Conservation (phyloP, 2,888 invertebrate species). For the Mythimna pallens region DNA sequence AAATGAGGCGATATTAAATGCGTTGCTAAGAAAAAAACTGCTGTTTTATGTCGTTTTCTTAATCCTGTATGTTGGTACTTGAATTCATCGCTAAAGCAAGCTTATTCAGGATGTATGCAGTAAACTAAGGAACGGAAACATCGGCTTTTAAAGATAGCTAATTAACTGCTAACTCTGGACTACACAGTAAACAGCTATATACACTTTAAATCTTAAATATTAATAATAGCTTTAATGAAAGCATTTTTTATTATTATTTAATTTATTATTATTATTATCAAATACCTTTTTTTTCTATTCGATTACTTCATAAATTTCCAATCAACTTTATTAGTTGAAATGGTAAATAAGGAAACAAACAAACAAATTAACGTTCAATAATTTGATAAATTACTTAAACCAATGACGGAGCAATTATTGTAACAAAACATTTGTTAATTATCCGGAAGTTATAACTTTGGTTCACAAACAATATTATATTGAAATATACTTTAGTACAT, state of each 20-base stretch:
- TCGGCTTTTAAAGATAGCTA: not conserved
- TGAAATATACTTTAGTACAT: too few relatives aligned
- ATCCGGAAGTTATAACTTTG: slow-evolving; percentile 27
- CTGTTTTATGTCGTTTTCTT: not conserved
- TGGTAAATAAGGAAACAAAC: slow-evolving; percentile 38
- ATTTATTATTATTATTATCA: too few relatives aligned
- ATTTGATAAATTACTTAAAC: slow-evolving; percentile 34
- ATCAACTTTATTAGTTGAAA: slow-evolving; percentile 14
- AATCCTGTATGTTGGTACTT: not conserved
- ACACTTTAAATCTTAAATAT: not conserved
- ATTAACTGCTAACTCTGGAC: not conserved
- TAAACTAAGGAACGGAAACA: slow-evolving; percentile 1
- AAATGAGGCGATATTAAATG: not conserved
- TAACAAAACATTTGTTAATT: slow-evolving; percentile 14
- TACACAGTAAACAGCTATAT: not conserved
- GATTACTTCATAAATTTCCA: not conserved
- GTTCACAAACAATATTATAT: slow-evolving; percentile 8
- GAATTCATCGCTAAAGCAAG: not conserved
- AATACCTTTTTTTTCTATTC: too few relatives aligned
- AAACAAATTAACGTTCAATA: slow-evolving; percentile 31
- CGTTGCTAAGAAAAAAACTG: too few relatives aligned
- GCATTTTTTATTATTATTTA: too few relatives aligned
- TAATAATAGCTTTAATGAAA: too few relatives aligned
- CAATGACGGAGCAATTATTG: slow-evolving; percentile 47
- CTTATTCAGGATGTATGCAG: not conserved